Evolutionary conservation across 2,888 invertebrate genomes (phyloP).

Genomic region (Tetropium fuscum): DNA sequence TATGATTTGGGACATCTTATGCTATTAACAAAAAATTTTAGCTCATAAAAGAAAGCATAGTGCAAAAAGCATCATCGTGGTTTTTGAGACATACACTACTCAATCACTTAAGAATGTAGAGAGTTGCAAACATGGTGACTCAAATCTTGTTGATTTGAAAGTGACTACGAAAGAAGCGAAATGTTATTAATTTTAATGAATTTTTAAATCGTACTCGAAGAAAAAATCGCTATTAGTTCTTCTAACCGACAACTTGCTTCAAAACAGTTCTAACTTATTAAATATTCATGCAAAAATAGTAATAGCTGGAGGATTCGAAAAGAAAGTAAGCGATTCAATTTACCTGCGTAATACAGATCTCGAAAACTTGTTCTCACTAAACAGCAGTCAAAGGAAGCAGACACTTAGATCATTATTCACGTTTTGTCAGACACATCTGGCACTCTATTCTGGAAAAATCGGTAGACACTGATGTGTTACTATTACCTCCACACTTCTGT

Average conservation of each 20-base stretch:
- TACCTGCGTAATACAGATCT: neutral
- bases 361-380: neutral
- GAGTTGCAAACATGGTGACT: neutral
- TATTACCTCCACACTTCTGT: neutral
- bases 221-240: too few relatives aligned
- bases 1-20: conserved; percentile 27
- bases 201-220: too few relatives aligned
- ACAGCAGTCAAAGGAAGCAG: neutral
- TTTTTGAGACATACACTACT: neutral
- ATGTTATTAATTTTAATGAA: neutral
- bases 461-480: neutral
- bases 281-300: neutral
- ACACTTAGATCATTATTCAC: neutral
- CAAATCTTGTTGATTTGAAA: too few relatives aligned
- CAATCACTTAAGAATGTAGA: neutral
- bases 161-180: too few relatives aligned
- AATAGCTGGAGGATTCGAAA: neutral
- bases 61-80: neutral
- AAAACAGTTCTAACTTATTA: neutral
- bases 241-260: neutral
- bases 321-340: neutral
- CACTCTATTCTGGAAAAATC: neutral
- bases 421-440: neutral
- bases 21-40: neutral
- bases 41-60: neutral